Evolutionary conservation across 1,140 invertebrate species (phyloP).

Genomic region (fruit fly (Drosophila melanogaster)): DNA sequence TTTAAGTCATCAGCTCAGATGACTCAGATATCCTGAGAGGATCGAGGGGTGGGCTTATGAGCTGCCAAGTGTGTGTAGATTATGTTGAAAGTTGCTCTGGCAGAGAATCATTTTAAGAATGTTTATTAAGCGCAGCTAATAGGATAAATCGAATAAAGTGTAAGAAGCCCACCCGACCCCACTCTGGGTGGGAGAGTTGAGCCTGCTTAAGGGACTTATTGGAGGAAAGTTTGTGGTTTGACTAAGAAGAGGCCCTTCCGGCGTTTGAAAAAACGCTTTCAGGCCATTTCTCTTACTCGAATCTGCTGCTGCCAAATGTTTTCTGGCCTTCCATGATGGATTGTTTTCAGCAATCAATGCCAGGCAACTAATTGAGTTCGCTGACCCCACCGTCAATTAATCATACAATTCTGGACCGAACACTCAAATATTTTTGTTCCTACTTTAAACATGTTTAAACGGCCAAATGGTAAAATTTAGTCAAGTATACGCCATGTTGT

Average conservation of each 20-base stretch:
- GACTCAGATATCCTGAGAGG: conserved; percentile 7
- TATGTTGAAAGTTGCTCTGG: conserved; percentile 24
- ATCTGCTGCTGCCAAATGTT: background rate
- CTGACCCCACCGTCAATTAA: conserved; percentile 23
- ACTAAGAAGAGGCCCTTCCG: background rate
- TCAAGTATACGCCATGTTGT: conserved; percentile 57
- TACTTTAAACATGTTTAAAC: conserved; percentile 4
- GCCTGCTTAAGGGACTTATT: conserved; percentile 23
- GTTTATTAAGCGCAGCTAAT: conserved; percentile 42
- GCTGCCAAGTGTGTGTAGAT: conserved; percentile 50
- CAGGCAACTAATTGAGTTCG: conserved; percentile 44
- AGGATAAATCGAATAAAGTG: conserved; percentile 30
- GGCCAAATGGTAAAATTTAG: conserved; percentile 6
- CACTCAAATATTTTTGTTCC: background rate
- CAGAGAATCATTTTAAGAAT: conserved; percentile 4
- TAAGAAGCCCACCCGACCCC: conserved; percentile 7
- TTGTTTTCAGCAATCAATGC: conserved; percentile 16
- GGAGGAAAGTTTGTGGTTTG: conserved; percentile 19
- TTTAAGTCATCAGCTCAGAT: conserved; percentile 29
- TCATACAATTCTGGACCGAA: conserved; percentile 2
- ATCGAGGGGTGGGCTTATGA: conserved; percentile 33
- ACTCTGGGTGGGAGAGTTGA: conserved; percentile 7
- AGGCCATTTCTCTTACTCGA: conserved; percentile 2
- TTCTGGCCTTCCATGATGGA: conserved; percentile 17
- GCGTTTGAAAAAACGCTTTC: conserved; percentile 1